These are phyloP conservation scores for Lindbergichthys nudifrons DNA, from an alignment of 2,797 vertebrate genomes.

Conservation along the genomic window DNA sequence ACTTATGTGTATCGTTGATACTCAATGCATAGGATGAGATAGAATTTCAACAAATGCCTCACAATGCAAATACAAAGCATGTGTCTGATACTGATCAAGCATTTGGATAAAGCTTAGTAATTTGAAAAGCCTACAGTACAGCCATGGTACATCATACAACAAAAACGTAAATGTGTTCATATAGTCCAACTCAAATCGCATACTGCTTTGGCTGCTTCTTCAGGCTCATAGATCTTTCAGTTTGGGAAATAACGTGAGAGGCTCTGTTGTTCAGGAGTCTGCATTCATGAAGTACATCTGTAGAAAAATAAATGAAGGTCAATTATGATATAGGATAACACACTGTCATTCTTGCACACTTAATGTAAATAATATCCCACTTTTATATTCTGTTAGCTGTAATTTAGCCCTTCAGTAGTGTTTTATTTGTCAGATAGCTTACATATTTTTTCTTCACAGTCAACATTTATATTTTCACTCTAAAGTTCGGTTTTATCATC, in stretches of 20 bases:
- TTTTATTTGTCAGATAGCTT: no score
- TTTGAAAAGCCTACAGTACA: slow-evolving; percentile 70
- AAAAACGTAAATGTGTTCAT: slow-evolving; percentile 43
- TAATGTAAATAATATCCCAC: no score
- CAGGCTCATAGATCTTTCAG: slow-evolving; percentile 82
- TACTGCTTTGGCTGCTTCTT: slow-evolving; percentile 87
- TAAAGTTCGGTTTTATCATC: no score
- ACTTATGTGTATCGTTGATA: slow-evolving; percentile 45
- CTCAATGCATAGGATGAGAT: slow-evolving; percentile 71
- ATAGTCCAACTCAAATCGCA: slow-evolving; percentile 76
- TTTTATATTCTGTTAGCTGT: no score
- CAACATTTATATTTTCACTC: no score
- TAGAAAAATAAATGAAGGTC: slow-evolving; percentile 4
- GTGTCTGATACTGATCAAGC: slow-evolving; percentile 68
- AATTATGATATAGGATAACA: slow-evolving; percentile 4
- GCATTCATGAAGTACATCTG: slow-evolving; percentile 89
- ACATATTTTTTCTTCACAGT: no score
- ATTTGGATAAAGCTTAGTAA: slow-evolving; percentile 71
- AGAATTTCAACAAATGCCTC: slow-evolving; percentile 63
- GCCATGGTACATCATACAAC: slow-evolving; percentile 54
- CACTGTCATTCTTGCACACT: background rate
- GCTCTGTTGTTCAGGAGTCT: slow-evolving; percentile 88
- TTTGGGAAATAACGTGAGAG: slow-evolving; percentile 85
- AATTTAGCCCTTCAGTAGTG: no score
- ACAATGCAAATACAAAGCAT: slow-evolving; percentile 60